Base-by-base conservation (phyloP, 1,140 invertebrate species). In the Ips typographus region DNA sequence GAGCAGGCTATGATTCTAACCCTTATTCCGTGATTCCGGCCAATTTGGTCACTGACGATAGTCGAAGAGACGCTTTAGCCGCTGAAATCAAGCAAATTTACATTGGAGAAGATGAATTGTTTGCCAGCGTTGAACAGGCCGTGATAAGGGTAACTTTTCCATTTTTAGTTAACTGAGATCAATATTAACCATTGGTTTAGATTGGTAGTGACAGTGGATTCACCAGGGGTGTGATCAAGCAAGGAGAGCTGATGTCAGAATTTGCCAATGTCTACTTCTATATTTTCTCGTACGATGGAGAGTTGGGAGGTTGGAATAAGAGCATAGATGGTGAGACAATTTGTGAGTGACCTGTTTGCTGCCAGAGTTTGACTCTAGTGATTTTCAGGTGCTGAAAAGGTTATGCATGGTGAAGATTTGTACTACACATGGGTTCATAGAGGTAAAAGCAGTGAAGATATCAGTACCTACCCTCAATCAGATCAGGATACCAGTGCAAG, bases 231-330 rank as follows among this genome's bases (percentile, higher is more conserved):
- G 58, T 53, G 5, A 68, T 68, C 38, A 60, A 62, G 38, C 66
- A 68, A 53, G 47, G 37, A 52, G 43, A 68, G 37, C 47, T 68
- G 3, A 68, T 68, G 66, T 68, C 66, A n/a, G 1, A 52, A 37
- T 40, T 22, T 44, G 2, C 43, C 3, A n/a, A 68, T 53, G 66
- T 68, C 36, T 68, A 61, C 40, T 68, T 68, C 43, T 68, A 68
- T 36, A 55, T 68, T 6, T 68, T 68, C 22, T 68, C 57, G 7
- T 68, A 68, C 38, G 66, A 68, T 68, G 66, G 66, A 42, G 58
- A 52, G 44, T 44, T 68, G 40, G 57, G 66, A 53, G 58, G 58
- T 7, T 60, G 57, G 44, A 56, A 68, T n/a, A 43, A 38, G 37
- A 42, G n/a, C 39, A 49, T 61, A 3, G 6, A 51, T 37, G 57